phyloP scores from a whole-genome alignment of 2,797 vertebrate species.

The Phaenicophaeus curvirostris region DNA sequence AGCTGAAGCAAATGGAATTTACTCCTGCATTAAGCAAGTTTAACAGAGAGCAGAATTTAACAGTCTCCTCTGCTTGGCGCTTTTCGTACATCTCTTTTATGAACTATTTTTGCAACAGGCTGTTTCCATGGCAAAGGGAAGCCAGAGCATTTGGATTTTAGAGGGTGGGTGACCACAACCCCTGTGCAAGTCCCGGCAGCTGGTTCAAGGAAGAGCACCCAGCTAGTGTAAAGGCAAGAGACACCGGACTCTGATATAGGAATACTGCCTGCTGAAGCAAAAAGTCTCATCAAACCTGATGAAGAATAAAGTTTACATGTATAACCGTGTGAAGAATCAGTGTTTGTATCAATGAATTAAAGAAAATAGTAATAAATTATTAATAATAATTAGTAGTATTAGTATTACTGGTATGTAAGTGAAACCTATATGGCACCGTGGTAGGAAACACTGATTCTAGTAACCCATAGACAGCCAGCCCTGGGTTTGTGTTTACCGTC shows the following conservation, averaged over 20 bases:
- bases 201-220: neutral
- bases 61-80: slow-evolving; percentile 23
- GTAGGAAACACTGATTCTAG: neutral
- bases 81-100: slow-evolving; percentile 44
- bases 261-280: neutral
- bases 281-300: neutral
- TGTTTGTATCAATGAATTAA: neutral
- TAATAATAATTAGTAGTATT: neutral
- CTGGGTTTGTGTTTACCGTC: neutral
- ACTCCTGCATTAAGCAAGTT: slow-evolving; percentile 22
- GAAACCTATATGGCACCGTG: neutral
- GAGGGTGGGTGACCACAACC: neutral
- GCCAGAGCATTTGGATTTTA: neutral
- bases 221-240: neutral
- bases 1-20: slow-evolving; percentile 41
- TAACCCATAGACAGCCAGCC: neutral
- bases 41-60: neutral
- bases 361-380: neutral
- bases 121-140: slow-evolving; percentile 45
- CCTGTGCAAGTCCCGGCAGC: neutral
- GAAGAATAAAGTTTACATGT: neutral
- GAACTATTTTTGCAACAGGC: slow-evolving; percentile 16
- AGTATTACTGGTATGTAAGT: neutral
- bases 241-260: rapidly evolving
- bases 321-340: neutral